Base-by-base conservation (phyloP, 1,140 invertebrate genomes). In the Drosophila navojoa region DNA sequence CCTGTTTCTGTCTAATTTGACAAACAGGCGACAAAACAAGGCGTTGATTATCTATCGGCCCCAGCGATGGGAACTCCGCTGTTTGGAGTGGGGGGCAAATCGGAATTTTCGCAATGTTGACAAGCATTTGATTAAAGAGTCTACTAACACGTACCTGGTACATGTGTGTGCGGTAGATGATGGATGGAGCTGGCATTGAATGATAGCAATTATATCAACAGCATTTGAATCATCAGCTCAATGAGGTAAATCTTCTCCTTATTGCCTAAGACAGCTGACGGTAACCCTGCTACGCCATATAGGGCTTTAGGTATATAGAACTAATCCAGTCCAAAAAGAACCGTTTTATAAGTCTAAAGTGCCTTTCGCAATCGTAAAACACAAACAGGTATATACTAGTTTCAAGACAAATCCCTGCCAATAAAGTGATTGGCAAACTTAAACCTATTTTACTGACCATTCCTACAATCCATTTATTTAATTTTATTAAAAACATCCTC, bases 1-100 rank as follows among this genome's bases (percentile, higher is more conserved):
- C 61, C 74, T 82, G 70, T 84, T 79, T 76, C 52, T 76, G 60
- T 76, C 77, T 84, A 84, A 84, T 84, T 84, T 73, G 81, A 85
- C 73, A 72, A 71, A 71, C 62, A 64, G 60, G 57, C 64, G 58
- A 74, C 61, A 45, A 38, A 67, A 67, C 63, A 68, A 63, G 15
- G 54, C 40, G 11, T 35, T 60, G 81, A 80, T 86, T 75, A 85
- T 77, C 81, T n/a, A 22, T n/a, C n/a, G 7, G 2, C 42, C 15
- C 19, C 55, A 80, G 42, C 40, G 42, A 11, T 57, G 57, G 71
- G 54, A 70, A 74, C 64, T 70, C 54, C 55, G 57, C 32, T 19
- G n/a, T 38, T 38, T 67, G 68, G 60, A 70, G 45, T 47, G 62
- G 47, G 62, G 22, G 45, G 45, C 3, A 42, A 32, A 15, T 22